Evolutionary conservation across 2,797 vertebrate species (phyloP).

Genomic region (Cossypha niveicapilla): DNA sequence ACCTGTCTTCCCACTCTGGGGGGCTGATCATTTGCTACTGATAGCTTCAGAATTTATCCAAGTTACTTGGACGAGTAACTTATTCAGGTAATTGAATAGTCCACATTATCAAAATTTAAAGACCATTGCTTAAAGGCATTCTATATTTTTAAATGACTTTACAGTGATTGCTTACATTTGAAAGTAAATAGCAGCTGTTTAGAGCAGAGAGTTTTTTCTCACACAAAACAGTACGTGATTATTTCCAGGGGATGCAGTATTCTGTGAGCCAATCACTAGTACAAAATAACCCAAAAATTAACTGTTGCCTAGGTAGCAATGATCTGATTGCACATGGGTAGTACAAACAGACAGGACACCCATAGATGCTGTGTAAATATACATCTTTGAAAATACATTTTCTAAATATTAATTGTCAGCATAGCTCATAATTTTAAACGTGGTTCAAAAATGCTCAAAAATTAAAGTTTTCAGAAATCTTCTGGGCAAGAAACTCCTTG

Average conservation of each 20-base stretch:
- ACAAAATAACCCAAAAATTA: constrained; percentile 4
- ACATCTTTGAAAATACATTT: background rate
- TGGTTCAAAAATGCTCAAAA: background rate
- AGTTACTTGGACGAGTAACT: background rate
- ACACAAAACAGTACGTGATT: background rate
- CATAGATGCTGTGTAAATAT: background rate
- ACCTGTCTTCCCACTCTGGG: background rate
- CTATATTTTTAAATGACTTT: background rate
- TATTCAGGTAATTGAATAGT: background rate
- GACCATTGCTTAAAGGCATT: background rate
- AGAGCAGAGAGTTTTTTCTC: background rate
- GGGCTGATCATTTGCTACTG: background rate
- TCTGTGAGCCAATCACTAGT: background rate
- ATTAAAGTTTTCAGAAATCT: background rate
- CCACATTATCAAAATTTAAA: background rate
- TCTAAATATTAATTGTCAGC: background rate
- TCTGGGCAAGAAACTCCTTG: background rate
- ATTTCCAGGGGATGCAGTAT: background rate
- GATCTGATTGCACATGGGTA: background rate
- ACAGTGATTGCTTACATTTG: background rate
- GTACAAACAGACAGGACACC: background rate
- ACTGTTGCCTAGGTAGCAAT: background rate
- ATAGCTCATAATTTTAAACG: background rate
- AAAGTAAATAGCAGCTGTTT: background rate
- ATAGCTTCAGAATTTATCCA: background rate